phyloP scores from a whole-genome alignment of 2,888 invertebrate species.

The Xestia ashworthii region DNA sequence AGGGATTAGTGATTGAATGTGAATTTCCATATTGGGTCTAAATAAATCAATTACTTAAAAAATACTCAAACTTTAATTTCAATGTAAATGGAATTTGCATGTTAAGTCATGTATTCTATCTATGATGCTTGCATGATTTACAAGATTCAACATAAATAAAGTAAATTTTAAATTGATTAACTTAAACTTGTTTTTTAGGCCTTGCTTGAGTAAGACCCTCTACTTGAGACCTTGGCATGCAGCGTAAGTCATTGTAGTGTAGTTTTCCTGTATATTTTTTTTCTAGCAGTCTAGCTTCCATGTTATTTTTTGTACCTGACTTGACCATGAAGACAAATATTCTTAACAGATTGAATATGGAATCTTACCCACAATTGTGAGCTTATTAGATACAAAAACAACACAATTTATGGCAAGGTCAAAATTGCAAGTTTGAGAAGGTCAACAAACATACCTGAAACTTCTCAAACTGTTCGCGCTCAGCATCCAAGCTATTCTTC shows the following conservation, averaged over 20 bases:
- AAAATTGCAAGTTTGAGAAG: constrained; percentile 46
- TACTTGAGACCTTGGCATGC: background rate
- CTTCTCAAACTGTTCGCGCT: constrained; percentile 96
- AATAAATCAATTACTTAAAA: background rate
- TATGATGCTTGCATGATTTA: too few relatives aligned
- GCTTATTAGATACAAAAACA: constrained; percentile 2
- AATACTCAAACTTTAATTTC: background rate
- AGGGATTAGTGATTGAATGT: background rate
- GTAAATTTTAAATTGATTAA: too few relatives aligned
- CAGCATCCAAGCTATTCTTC: constrained; percentile 94
- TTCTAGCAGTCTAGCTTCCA: background rate
- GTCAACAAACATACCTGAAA: constrained; percentile 91
- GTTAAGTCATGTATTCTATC: background rate
- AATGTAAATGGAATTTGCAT: background rate
- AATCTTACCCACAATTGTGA: background rate
- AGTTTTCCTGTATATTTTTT: constrained; percentile 27
- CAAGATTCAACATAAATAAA: background rate
- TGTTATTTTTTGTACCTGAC: background rate
- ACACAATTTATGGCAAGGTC: constrained; percentile 46
- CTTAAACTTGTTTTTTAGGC: background rate
- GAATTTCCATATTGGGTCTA: background rate
- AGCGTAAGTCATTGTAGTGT: background rate
- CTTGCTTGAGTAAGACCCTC: constrained; percentile 23
- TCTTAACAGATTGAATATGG: background rate
- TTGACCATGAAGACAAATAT: background rate